Evolutionary conservation across 2,888 invertebrate genomes (phyloP).

Genomic region (Lacanobia oleracea): DNA sequence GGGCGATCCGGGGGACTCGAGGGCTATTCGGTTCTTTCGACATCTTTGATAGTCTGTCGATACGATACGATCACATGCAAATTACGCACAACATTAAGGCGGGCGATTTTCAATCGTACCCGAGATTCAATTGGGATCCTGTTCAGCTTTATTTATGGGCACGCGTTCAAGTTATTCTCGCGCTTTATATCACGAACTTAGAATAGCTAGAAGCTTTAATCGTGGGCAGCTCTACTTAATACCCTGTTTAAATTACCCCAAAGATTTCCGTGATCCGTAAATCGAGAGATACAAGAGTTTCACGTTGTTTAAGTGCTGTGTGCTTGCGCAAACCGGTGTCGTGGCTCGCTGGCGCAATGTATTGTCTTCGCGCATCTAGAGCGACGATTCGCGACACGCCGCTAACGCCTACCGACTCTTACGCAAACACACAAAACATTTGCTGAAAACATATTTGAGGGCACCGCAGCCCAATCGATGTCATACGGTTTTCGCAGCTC

Average conservation of each 20-base stretch:
- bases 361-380: slow-evolving; percentile 83
- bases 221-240: slow-evolving; percentile 62
- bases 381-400: slow-evolving; percentile 77
- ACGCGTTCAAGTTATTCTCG: slow-evolving; percentile 52
- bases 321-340: slow-evolving; percentile 71
- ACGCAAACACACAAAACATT: slow-evolving; percentile 72
- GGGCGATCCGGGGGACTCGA: slow-evolving; percentile 70
- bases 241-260: slow-evolving; percentile 64
- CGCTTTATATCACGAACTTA: slow-evolving; percentile 45
- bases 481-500: slow-evolving; percentile 58
- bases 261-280: slow-evolving; percentile 73
- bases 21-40: slow-evolving; percentile 70
- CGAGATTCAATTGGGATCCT: slow-evolving; percentile 56
- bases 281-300: slow-evolving; percentile 73
- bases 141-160: slow-evolving; percentile 51
- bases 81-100: slow-evolving; percentile 54
- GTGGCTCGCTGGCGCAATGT: slow-evolving; percentile 70
- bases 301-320: slow-evolving; percentile 65
- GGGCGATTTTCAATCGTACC: slow-evolving; percentile 56
- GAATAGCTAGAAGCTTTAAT: slow-evolving; percentile 44
- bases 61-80: slow-evolving; percentile 69
- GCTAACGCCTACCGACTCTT: slow-evolving; percentile 74
- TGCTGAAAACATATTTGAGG: slow-evolving; percentile 63
- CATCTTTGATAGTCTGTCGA: slow-evolving; percentile 69
- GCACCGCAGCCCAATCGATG: slow-evolving; percentile 68